Evolutionary conservation across 2,797 vertebrate genomes (phyloP), one percentile per base, ranked within the genome.

Genomic region (Harpagifer antarcticus): DNA sequence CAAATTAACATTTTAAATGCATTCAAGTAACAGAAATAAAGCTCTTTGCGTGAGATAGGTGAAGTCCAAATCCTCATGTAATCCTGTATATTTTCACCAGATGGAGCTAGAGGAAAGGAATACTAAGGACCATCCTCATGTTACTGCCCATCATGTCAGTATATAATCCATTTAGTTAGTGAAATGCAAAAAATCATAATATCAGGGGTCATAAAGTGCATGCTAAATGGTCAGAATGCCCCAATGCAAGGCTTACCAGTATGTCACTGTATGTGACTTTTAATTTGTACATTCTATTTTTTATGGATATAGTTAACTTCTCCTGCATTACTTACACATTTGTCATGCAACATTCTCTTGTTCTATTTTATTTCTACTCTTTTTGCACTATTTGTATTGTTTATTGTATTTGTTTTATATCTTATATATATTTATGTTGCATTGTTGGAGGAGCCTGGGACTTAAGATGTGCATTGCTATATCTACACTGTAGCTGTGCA

Each of bases 31-130:
- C 9, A 60, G 14, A 65, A 43, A 5, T 37, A 7, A 37, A 37
- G 27, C 33, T 37, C 8, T 37, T 37, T 37, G 8, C 7, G 33
- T 37, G 33, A 37, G 33, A 37, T 37, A 6, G 10, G 27, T n/a
- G 7, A 3, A 69, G 16, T 19, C 3, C 9, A 52, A 16, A 64
- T 19, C 3, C 14, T 40, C 15, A 31, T 81, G 76, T 72, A 76
- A 67, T 78, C 72, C 16, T 75, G 1, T 48, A 33, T 55, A 4
- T 5, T 47, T 17, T 13, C 87, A 91, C 87, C 55, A 1, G 88
- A 76, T 87, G 74, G 83, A 64, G 79, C 43, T 64, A 80, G 43
- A 83, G 56, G 27, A 82, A 1, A 83, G 7, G 33, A 31, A 27
- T 54, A 3, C 19, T 60, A 3, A 72, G 31, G 5, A 53, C 3